Evolutionary conservation across 2,113 vertebrate genomes (phyloP).

Genomic region (Thalassarche chlororhynchos): DNA sequence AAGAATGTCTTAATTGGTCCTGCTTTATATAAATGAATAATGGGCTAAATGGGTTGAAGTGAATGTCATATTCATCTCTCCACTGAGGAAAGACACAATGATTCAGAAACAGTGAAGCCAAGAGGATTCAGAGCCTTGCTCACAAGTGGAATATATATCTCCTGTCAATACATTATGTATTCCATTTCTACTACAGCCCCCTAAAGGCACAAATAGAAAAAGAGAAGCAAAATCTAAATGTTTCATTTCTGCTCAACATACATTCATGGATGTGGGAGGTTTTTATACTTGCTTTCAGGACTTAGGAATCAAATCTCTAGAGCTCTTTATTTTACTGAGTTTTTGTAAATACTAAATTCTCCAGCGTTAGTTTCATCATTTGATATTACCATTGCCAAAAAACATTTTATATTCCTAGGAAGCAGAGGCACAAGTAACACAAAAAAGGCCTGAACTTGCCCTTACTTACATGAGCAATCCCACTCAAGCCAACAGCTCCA

Average conservation of each 20-base stretch:
- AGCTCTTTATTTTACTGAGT: conserved; percentile 35
- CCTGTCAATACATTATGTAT: conserved; percentile 76
- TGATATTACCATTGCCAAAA: background rate
- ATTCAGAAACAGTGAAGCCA: conserved; percentile 75
- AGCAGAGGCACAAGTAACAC: background rate
- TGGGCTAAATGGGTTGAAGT: conserved; percentile 79
- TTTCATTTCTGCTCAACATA: conserved; percentile 69
- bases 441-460: background rate
- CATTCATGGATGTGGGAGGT: background rate
- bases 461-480: background rate
- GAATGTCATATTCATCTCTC: conserved; percentile 81
- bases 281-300: conserved; percentile 51
- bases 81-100: conserved; percentile 75
- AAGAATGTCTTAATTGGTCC: conserved; percentile 78
- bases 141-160: conserved; percentile 76
- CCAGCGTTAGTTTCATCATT: background rate
- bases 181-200: conserved; percentile 71
- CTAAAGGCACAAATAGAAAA: conserved; percentile 71
- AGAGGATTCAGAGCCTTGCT: conserved; percentile 61
- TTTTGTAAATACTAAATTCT: conserved; percentile 53
- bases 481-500: background rate
- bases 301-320: conserved; percentile 29
- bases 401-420: background rate
- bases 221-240: conserved; percentile 63
- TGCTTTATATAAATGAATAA: conserved; percentile 82